phyloP scores from a whole-genome alignment of 2,888 invertebrate species.

The Ectemnius lituratus region DNA sequence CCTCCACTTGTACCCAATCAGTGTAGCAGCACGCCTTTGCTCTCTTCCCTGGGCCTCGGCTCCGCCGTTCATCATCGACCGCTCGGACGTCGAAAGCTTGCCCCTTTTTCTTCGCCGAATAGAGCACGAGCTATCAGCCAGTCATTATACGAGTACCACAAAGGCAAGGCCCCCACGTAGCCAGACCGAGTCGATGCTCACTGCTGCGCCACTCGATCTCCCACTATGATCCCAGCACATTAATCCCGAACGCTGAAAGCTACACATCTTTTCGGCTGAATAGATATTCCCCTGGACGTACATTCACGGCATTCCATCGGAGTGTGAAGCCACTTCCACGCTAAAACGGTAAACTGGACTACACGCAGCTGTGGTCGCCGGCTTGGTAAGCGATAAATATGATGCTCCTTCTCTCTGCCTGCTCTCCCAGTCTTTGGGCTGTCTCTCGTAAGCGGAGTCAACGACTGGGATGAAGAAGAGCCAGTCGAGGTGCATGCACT shows the following conservation, averaged over 20 bases:
- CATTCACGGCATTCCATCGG: neutral
- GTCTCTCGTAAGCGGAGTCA: constrained; percentile 39
- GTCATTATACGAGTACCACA: constrained; percentile 48
- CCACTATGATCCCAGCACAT: neutral
- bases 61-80: constrained; percentile 56
- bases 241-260: constrained; percentile 1
- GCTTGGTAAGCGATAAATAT: constrained; percentile 40
- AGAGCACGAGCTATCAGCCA: constrained; percentile 39
- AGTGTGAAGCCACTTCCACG: constrained; percentile 7
- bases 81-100: constrained; percentile 41
- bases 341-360: constrained; percentile 9
- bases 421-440: too few species aligned
- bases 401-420: constrained; percentile 13
- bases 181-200: constrained; percentile 22
- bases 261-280: too few species aligned
- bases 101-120: constrained; percentile 32
- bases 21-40: constrained; percentile 40
- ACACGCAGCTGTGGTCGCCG: neutral
- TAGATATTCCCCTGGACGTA: too few species aligned
- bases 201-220: neutral
- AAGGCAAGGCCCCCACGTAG: too few species aligned
- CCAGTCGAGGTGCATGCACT: constrained; percentile 22
- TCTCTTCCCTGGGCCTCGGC: constrained; percentile 37
- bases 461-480: constrained; percentile 26
- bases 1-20: constrained; percentile 61